Evolutionary conservation across 1,140 invertebrate genomes (phyloP).

Genomic region (Parapsyche elsis): DNA sequence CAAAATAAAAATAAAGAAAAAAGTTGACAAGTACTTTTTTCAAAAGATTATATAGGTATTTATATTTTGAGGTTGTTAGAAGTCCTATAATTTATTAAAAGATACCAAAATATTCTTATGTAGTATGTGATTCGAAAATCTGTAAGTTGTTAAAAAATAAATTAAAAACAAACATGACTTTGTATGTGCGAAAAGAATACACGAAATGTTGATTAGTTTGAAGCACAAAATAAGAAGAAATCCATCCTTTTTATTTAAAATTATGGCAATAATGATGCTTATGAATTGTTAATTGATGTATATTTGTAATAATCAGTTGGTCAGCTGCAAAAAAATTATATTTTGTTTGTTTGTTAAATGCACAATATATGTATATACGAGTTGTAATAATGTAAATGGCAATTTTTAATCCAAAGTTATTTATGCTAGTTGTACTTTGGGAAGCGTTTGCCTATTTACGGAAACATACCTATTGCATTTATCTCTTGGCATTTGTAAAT

Average conservation of each 20-base stretch:
- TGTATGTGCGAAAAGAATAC: background rate
- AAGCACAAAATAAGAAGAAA: constrained; percentile 17
- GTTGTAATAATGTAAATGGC: too few relatives aligned
- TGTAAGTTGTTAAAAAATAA: too few relatives aligned
- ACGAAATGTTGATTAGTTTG: background rate
- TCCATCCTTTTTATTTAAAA: constrained; percentile 20
- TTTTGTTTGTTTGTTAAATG: background rate
- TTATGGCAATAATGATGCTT: constrained; percentile 39
- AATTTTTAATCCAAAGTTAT: too few relatives aligned
- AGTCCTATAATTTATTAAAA: background rate
- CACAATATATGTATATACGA: background rate
- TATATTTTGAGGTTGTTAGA: constrained; percentile 5
- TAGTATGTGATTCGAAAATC: too few relatives aligned
- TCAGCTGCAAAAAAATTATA: background rate
- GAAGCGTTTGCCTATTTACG: too few relatives aligned
- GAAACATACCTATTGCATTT: too few relatives aligned
- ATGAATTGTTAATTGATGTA: constrained; percentile 32
- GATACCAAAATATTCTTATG: too few relatives aligned
- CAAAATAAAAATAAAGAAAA: constrained; percentile 6
- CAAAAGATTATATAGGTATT: background rate
- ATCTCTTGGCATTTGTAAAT: too few relatives aligned
- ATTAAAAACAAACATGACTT: too few relatives aligned
- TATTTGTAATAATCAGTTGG: background rate
- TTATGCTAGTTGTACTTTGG: too few relatives aligned
- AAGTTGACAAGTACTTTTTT: background rate